Evolutionary conservation across 2,888 invertebrate genomes (phyloP).

Genomic region (Lepidocyrtoides sp.): DNA sequence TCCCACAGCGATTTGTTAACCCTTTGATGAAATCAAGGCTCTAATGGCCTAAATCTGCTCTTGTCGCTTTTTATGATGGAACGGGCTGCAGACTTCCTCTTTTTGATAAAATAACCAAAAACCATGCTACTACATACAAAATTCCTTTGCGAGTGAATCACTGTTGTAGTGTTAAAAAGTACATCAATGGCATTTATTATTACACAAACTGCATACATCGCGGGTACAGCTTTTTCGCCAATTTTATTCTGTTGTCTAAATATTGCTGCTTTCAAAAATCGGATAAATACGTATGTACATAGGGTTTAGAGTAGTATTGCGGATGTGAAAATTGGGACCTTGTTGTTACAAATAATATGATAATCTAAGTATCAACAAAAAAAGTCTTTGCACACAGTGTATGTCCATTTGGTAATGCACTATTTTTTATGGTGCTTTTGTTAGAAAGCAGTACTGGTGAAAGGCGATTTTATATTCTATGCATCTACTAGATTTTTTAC

Average conservation of each 20-base stretch:
- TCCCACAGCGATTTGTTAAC: slow-evolving; percentile 73
- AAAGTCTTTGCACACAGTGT: neutral
- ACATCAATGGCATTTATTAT: too few relatives aligned
- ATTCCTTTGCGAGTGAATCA: neutral
- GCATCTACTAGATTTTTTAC: too few relatives aligned
- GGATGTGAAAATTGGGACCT: neutral
- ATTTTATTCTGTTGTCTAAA: too few relatives aligned
- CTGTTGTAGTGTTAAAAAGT: too few relatives aligned
- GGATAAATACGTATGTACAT: too few relatives aligned
- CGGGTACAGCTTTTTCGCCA: too few relatives aligned
- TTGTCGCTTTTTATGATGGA: slow-evolving; percentile 74
- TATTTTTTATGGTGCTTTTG: neutral
- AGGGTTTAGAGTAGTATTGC: too few relatives aligned
- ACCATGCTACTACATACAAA: too few relatives aligned
- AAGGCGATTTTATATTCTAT: neutral
- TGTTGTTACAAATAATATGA: neutral
- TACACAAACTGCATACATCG: too few relatives aligned
- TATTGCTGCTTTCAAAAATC: too few relatives aligned
- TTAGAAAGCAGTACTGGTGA: neutral
- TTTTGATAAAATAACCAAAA: slow-evolving; percentile 35
- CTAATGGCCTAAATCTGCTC: slow-evolving; percentile 66
- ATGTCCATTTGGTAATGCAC: neutral
- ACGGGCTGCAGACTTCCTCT: slow-evolving; percentile 52
- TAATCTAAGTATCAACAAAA: neutral
- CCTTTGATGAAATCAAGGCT: slow-evolving; percentile 69